Conservation (phyloP, 2,797 vertebrate species). For the Lagorchestes hirsutus region DNA sequence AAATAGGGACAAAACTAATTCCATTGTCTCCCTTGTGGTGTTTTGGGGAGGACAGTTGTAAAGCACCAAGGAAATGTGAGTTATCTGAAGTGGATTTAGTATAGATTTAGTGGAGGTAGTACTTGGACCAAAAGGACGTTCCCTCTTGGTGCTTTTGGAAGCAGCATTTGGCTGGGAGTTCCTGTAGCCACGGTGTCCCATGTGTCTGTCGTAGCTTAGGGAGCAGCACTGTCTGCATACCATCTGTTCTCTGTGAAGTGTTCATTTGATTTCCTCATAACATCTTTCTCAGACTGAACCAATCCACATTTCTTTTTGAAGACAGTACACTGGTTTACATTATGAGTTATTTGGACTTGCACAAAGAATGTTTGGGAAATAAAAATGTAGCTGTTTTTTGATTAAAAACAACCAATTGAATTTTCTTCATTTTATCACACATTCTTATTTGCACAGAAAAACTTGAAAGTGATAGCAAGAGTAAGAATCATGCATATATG, state of each 20-base stretch:
- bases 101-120: neutral
- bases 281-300: conserved; percentile 49
- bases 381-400: neutral
- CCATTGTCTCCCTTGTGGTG: neutral
- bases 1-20: neutral
- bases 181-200: neutral
- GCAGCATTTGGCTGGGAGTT: neutral
- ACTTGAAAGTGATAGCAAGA: conserved; percentile 4
- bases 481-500: neutral
- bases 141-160: neutral
- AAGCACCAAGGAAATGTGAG: neutral
- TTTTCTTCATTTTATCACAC: neutral
- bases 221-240: neutral
- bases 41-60: neutral
- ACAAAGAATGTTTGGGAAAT: neutral
- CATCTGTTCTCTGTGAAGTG: conserved; percentile 54
- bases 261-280: conserved; percentile 54
- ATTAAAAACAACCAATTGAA: neutral
- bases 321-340: neutral
- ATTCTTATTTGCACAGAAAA: conserved; percentile 20
- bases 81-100: neutral
- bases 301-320: conserved; percentile 29
- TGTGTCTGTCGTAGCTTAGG: conserved; percentile 7
- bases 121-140: neutral
- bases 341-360: conserved; percentile 8